Evolutionary conservation across 2,888 invertebrate genomes (phyloP), one percentile per base, ranked within the genome.

Genomic region (Chorisops tibialis): DNA sequence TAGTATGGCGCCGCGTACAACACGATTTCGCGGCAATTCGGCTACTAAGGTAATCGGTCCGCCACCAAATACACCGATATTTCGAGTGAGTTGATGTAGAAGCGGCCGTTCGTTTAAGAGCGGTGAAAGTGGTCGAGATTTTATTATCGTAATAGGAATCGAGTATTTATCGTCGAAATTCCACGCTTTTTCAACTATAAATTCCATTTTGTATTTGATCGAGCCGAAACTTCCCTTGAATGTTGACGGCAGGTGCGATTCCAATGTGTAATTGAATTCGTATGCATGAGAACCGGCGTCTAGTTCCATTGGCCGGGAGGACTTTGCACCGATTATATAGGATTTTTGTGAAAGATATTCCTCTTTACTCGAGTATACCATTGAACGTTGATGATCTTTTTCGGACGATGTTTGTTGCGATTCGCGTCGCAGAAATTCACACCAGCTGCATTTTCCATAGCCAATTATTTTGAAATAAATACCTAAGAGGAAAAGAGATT

Each of bases 381-480:
- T 67, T 12, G 75, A 73, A 35, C 75, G 72, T 5, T 74, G 69
- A 21, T 73, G 71, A 35, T 73, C 71, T 65, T 76, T 76, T 62
- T 71, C 73, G 58, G 59, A 37, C 2, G 60, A 39, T 7, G 60
- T 22, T 39, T 58, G 47, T 16, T 56, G 43, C 4, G 67, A 62
- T 56, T 75, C 76, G 64, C 75, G 73, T 19, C 74, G 73, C 45
- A 77, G 65, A 50, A 78, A 73, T 69, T 78, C 77, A 63, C 74
- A 72, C 77, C 77, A 78, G 65, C 75, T 75, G 68, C 77, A 77
- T 69, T 78, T 78, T 4, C 77, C 78, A 49, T 78, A 76, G 18
- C 75, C 77, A 24, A 73, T 72, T 6, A 78, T 72, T 69, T 75
- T 75, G n/a, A 76, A 69, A 69, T 74, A 75, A 4, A 78, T 75